These are phyloP conservation scores for Saguinus imperator DNA, from an alignment of 2,113 vertebrate genomes.

Conservation along the genomic window DNA sequence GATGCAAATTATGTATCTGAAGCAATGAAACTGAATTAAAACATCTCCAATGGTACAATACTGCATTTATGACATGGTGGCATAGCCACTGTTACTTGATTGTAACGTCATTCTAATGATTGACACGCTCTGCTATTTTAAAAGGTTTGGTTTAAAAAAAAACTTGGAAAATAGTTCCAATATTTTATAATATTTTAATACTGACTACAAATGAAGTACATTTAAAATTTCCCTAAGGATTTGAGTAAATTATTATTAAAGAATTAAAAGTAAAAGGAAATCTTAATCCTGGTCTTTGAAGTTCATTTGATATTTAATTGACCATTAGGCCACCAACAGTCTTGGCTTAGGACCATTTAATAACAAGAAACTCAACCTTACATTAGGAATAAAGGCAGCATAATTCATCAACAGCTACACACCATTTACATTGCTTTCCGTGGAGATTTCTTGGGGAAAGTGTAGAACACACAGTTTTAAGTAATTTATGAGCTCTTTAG, in stretches of 20 bases:
- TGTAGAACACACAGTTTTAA: conserved; percentile 35
- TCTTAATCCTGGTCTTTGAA: conserved; percentile 70
- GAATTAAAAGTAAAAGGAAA: conserved; percentile 66
- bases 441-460: conserved; percentile 21
- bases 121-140: conserved; percentile 25
- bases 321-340: not conserved
- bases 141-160: conserved; percentile 26
- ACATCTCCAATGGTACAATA: fast-evolving
- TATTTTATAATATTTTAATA: conserved; percentile 55
- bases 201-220: conserved; percentile 23
- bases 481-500: conserved; percentile 51
- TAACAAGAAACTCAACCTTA: conserved; percentile 61
- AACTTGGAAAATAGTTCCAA: not conserved
- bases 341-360: conserved; percentile 47
- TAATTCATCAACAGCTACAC: conserved; percentile 14
- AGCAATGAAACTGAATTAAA: not conserved
- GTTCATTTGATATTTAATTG: conserved; percentile 66
- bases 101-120: not conserved
- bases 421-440: not conserved
- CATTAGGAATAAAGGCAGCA: not conserved
- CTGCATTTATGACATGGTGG: not conserved
- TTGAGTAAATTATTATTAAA: conserved; percentile 60
- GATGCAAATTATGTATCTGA: not conserved
- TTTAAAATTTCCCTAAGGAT: conserved; percentile 50
- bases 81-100: not conserved